Evolutionary conservation across 2,113 vertebrate species (phyloP).

Genomic region (Coptodon rendalli): DNA sequence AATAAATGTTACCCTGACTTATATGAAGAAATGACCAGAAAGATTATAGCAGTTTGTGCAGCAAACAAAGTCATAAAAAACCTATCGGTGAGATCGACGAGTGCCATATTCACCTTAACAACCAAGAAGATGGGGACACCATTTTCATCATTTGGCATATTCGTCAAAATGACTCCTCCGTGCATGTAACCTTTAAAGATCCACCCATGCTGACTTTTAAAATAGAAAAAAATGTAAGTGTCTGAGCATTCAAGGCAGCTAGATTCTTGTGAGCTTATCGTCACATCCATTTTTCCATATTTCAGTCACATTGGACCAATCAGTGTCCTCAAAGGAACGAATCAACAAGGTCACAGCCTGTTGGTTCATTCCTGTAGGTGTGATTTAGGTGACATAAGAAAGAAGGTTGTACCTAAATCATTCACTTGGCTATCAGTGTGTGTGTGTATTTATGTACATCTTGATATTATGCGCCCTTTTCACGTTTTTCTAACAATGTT

Average conservation of each 20-base stretch:
- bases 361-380: neutral
- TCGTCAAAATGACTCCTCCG: neutral
- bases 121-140: neutral
- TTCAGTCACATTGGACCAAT: neutral
- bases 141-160: neutral
- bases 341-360: neutral
- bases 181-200: neutral
- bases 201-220: neutral
- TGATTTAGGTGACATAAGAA: neutral
- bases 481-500: neutral
- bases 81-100: accelerated
- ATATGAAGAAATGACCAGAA: neutral
- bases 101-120: neutral
- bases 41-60: neutral
- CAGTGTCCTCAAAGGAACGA: neutral
- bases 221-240: neutral
- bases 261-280: neutral
- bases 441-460: neutral
- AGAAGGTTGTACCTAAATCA: neutral
- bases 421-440: neutral
- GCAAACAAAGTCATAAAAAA: neutral
- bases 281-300: neutral
- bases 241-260: neutral
- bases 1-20: neutral
- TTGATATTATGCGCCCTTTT: neutral